phyloP scores from a whole-genome alignment of 2,888 invertebrate genomes.

The Oscheius sp. region DNA sequence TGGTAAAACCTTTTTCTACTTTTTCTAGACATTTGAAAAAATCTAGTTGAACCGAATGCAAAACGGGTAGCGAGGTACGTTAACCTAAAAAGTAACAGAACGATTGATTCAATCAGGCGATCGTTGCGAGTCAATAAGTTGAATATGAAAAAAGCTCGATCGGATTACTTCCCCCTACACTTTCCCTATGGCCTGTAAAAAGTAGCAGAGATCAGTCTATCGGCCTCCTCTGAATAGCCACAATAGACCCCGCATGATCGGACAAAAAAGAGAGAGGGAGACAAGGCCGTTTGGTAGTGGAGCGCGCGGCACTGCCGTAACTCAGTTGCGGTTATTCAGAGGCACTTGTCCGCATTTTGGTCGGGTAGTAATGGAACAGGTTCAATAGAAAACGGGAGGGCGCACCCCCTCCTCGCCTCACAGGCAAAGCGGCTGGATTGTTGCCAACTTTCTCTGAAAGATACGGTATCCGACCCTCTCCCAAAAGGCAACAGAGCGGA shows the following conservation, averaged over 20 bases:
- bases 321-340: slow-evolving; percentile 24
- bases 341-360: slow-evolving; percentile 26
- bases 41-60: too few species aligned
- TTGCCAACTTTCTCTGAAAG: neutral
- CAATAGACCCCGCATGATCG: neutral
- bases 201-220: neutral
- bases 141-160: neutral
- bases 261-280: neutral
- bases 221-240: neutral
- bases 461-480: neutral
- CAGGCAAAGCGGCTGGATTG: neutral
- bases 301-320: slow-evolving; percentile 1
- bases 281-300: slow-evolving; percentile 2
- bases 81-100: too few species aligned
- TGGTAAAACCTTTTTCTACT: too few species aligned
- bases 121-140: neutral
- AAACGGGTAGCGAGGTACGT: too few species aligned
- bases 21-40: too few species aligned
- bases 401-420: neutral
- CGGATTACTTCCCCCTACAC: neutral
- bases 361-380: slow-evolving; percentile 35
- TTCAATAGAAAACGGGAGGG: slow-evolving; percentile 21
- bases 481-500: neutral
- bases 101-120: too few species aligned
- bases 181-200: neutral